Percentiles rank a stretch among this genome's conserved stretches.
Evolutionary conservation across 1,140 invertebrate species (phyloP).

Genomic region (Maniola jurtina): DNA sequence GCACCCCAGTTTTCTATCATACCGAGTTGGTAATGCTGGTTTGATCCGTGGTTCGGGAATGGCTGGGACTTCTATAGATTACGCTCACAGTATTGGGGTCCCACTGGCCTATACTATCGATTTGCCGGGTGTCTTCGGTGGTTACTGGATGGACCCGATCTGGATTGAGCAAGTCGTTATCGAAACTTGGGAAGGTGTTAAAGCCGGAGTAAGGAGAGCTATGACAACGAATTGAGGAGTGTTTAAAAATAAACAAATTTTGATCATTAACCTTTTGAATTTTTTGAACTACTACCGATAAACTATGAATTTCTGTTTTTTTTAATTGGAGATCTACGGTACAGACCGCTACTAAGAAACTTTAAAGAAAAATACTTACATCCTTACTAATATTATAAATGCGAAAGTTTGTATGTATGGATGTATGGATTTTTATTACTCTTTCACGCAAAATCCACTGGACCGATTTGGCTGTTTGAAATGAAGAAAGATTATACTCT

Average conservation of each 20-base stretch:
- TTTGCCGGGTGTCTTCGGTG: constrained; percentile 76
- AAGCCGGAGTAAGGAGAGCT: constrained; percentile 38
- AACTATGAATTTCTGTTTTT: too few species aligned
- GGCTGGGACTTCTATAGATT: constrained; percentile 36
- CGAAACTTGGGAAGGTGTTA: constrained; percentile 64
- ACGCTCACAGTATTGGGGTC: constrained; percentile 43
- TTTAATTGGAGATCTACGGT: too few species aligned
- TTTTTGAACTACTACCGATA: too few species aligned
- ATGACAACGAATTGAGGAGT: background rate
- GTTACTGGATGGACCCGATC: constrained; percentile 52
- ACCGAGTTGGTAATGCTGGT: constrained; percentile 32
- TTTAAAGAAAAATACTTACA: too few species aligned
- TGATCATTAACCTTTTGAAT: too few species aligned
- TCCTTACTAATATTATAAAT: too few species aligned
- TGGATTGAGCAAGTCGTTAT: constrained; percentile 55
- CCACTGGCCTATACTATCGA: constrained; percentile 84
- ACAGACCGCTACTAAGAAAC: too few species aligned
- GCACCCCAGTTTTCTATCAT: constrained; percentile 29
- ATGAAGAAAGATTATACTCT: too few species aligned
- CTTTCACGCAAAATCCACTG: too few species aligned
- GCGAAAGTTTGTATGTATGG: too few species aligned
- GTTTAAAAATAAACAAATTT: background rate
- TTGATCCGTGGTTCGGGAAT: constrained; percentile 23
- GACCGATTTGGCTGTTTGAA: too few species aligned
- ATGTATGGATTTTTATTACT: too few species aligned